Percentiles rank a stretch among this genome's conserved stretches.
Evolutionary conservation across 2,888 invertebrate genomes (phyloP).

Genomic region (Cylloceria caligata): DNA sequence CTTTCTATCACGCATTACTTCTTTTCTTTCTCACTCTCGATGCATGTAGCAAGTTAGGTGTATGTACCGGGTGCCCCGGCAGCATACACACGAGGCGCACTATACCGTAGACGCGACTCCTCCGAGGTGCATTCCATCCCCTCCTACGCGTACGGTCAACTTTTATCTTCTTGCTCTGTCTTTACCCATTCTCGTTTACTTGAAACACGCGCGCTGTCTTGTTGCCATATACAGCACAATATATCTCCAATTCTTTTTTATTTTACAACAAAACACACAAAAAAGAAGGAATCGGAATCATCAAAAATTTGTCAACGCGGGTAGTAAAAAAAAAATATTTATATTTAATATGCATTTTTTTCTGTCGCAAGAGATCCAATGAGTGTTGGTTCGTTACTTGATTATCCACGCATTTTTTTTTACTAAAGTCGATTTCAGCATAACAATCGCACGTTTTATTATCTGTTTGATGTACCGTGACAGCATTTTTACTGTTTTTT

Average conservation of each 20-base stretch:
- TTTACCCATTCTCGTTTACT: conserved; percentile 63
- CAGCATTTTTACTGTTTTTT: too few relatives aligned
- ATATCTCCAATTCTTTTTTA: not conserved
- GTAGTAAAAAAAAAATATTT: not conserved
- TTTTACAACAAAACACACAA: not conserved
- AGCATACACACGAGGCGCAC: conserved; percentile 34
- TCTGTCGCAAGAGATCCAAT: not conserved
- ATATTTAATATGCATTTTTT: not conserved
- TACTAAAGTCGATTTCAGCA: too few relatives aligned
- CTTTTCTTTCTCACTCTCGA: conserved; percentile 48
- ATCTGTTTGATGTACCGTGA: too few relatives aligned
- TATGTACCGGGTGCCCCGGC: conserved; percentile 50
- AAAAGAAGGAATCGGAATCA: not conserved
- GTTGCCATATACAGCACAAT: conserved; percentile 1
- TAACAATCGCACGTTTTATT: too few relatives aligned
- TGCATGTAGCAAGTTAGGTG: conserved; percentile 44
- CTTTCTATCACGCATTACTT: conserved; percentile 29
- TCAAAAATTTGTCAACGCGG: not conserved
- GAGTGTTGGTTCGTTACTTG: not conserved
- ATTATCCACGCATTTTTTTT: not conserved
- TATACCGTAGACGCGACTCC: conserved; percentile 55
- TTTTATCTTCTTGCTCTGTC: conserved; percentile 56
- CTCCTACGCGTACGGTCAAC: conserved; percentile 64
- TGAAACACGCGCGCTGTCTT: conserved; percentile 14
- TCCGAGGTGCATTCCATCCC: conserved; percentile 68